phyloP scores from a whole-genome alignment of 1,140 invertebrate species.

The Drosophila melanogaster region DNA sequence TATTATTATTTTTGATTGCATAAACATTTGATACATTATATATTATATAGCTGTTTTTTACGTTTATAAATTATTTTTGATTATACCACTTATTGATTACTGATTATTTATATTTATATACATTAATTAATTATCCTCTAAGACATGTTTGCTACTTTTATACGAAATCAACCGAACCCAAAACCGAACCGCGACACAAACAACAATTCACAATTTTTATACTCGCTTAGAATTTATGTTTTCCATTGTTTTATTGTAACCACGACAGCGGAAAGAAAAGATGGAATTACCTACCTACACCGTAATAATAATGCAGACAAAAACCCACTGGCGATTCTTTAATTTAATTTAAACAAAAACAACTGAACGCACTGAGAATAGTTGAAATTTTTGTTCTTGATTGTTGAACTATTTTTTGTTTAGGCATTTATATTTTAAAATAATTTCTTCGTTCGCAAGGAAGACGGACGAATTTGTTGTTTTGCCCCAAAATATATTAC shows the following conservation, averaged over 20 bases:
- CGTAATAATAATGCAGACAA: constrained; percentile 39
- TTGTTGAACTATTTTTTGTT: constrained; percentile 59
- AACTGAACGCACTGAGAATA: constrained; percentile 65
- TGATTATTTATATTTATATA: constrained; percentile 76
- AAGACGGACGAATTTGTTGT: constrained; percentile 29
- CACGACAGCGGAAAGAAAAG: constrained; percentile 16
- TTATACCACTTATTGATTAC: constrained; percentile 76
- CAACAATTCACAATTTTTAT: constrained; percentile 66
- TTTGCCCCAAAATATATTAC: constrained; percentile 13
- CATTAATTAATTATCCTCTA: constrained; percentile 52
- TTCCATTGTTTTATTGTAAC: constrained; percentile 59
- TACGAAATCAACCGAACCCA: constrained; percentile 42
- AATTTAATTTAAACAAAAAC: constrained; percentile 49
- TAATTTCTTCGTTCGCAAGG: constrained; percentile 36
- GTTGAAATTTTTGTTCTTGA: constrained; percentile 65
- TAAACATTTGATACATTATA: constrained; percentile 67
- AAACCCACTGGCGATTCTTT: constrained; percentile 52
- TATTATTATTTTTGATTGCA: constrained; percentile 78
- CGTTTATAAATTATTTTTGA: constrained; percentile 81
- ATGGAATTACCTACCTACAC: not conserved
- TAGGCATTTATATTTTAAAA: constrained; percentile 57
- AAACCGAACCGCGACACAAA: constrained; percentile 44
- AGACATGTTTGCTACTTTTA: constrained; percentile 72
- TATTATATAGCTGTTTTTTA: constrained; percentile 78
- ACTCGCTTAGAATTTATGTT: constrained; percentile 76